Conservation (phyloP, 1,140 invertebrate genomes). For the Condylostylus longicornis region DNA sequence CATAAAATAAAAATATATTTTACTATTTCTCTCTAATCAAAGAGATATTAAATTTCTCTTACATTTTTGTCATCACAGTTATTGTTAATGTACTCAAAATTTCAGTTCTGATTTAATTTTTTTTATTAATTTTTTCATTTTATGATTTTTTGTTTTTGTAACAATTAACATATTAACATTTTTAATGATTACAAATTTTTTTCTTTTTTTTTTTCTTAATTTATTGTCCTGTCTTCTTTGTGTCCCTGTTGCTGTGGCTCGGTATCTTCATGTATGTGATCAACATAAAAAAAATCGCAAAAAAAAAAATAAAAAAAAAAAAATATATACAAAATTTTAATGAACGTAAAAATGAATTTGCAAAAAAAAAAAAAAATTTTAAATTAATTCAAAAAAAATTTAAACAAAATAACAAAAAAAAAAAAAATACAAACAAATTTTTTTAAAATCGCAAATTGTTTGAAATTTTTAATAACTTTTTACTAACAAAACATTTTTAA, state of each 20-base stretch:
- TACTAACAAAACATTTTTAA: conserved; percentile 10
- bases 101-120: conserved; percentile 22
- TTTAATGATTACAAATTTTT: conserved; percentile 10
- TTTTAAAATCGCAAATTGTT: conserved; percentile 14
- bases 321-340: conserved; percentile 6
- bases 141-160: conserved; percentile 12
- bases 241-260: conserved; percentile 48
- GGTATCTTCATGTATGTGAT: conserved; percentile 26
- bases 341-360: no score
- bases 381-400: not conserved
- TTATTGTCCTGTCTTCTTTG: conserved; percentile 51
- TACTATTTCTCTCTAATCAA: no score
- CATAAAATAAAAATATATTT: no score
- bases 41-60: no score
- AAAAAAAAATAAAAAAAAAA: conserved; percentile 6
- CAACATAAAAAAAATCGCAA: conserved; percentile 7
- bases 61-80: no score
- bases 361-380: not conserved
- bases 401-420: conserved; percentile 5
- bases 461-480: conserved; percentile 17
- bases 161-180: conserved; percentile 10
- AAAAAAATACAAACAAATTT: conserved; percentile 12
- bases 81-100: no score
- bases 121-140: conserved; percentile 18
- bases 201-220: conserved; percentile 31